Base-by-base conservation (phyloP, 2,888 invertebrate species). In the Cremastinae sp. region DNA sequence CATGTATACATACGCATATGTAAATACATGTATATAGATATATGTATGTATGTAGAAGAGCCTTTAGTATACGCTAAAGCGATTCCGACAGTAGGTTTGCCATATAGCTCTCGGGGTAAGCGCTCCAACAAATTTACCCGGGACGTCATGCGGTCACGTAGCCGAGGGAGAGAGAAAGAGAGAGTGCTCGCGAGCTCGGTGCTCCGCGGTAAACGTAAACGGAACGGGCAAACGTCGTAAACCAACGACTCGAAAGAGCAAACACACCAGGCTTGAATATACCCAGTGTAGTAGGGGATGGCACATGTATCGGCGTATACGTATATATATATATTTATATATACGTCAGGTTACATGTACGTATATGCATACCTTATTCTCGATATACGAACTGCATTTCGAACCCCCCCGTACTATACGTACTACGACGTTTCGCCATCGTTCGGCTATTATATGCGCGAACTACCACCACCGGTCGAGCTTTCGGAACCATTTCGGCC, bases 241-340 rank as follows among this genome's bases (percentile, higher is more conserved):
- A 76, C 76, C 76, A 76, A 76, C 76, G 76, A 76, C 64, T 76
- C 76, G 76, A 76, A 76, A 76, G 76, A 73, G 76, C 76, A 76
- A 76, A 76, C 76, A 76, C 59, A 73, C n/a, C n/a, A n/a, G n/a
- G 62, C 69, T 76, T 65, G 68, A 69, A 69, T 65, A 62, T 73
- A 73, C 73, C 59, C 28, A 64, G 59, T 51, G 39, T n/a, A n/a
- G n/a, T n/a, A n/a, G 49, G 59, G 62, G 58, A 69, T 65, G 65
- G 41, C 65, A 39, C 41, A 59, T 59, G 59, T 61, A 61, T 53
- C 35, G 45, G 45, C 37, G 4, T 35, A 53, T 53, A 35, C 45
- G 64, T 47, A 58, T 56, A 28, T 53, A 72, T 62, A 62, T 43
- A 35, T 72, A 68, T 51, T 62, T 66, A 66, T 75, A 75, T n/a